phyloP scores from a whole-genome alignment of 2,113 vertebrate genomes.

The Recurvirostra avosetta region DNA sequence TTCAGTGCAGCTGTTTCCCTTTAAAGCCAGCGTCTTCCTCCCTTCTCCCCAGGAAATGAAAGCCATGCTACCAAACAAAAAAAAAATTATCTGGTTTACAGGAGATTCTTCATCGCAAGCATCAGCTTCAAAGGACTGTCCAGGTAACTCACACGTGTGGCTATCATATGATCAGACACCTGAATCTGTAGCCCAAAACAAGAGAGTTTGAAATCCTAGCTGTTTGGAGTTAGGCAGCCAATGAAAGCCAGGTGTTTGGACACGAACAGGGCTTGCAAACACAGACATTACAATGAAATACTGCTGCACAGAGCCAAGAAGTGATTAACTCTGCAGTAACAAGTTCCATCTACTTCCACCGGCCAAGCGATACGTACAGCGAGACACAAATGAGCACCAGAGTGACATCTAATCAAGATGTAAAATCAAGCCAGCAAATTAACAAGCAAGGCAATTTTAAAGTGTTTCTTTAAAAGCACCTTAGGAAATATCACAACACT shows the following conservation, averaged over 20 bases:
- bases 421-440: not conserved
- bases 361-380: rapidly evolving
- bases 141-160: not conserved
- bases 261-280: not conserved
- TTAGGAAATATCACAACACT: not conserved
- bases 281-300: not conserved
- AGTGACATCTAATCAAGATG: not conserved
- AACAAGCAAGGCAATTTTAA: not conserved
- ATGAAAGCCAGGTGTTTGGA: not conserved
- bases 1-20: not conserved
- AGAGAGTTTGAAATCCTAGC: not conserved
- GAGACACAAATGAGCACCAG: not conserved
- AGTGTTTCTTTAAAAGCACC: not conserved
- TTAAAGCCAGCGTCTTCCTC: not conserved
- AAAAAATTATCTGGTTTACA: not conserved
- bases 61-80: not conserved
- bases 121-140: not conserved
- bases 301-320: not conserved
- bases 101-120: not conserved
- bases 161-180: not conserved
- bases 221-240: not conserved
- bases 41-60: not conserved
- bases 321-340: not conserved
- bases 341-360: not conserved
- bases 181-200: not conserved